Conservation (phyloP, 2,113 vertebrate species). For the Chlamydotis undulata region DNA sequence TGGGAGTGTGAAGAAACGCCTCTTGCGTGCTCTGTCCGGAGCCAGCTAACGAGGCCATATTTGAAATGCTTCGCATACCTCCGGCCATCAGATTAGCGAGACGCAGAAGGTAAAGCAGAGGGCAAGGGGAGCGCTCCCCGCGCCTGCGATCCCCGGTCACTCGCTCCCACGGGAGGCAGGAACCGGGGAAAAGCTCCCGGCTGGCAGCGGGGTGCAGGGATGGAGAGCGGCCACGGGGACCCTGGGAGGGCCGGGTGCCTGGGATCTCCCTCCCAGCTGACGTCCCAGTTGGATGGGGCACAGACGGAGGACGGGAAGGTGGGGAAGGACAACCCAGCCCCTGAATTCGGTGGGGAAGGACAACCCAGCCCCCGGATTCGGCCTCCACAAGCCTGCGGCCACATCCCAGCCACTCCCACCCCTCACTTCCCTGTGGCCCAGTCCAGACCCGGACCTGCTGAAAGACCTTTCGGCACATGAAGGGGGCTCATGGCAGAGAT, state of each 20-base stretch:
- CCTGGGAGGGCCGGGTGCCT: fast-evolving
- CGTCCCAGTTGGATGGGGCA: fast-evolving
- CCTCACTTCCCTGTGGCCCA: not conserved
- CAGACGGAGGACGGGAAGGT: not conserved
- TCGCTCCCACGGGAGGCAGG: not conserved
- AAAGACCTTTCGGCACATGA: not conserved
- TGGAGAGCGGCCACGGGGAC: fast-evolving
- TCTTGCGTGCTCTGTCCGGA: slow-evolving; percentile 53
- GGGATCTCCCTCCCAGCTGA: not conserved
- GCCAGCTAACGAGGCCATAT: slow-evolving; percentile 64
- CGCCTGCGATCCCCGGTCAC: not conserved
- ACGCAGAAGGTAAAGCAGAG: slow-evolving; percentile 70
- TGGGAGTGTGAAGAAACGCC: slow-evolving; percentile 49
- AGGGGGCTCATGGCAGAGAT: not conserved
- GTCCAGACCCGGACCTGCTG: not conserved
- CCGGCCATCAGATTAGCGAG: slow-evolving; percentile 67
- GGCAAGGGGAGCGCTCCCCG: slow-evolving; percentile 34
- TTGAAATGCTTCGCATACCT: slow-evolving; percentile 70
- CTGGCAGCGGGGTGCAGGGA: not conserved
- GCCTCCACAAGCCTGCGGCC: not conserved
- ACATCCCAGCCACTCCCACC: not conserved
- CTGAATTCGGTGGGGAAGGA: not conserved
- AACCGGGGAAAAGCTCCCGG: not conserved
- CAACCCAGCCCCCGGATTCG: fast-evolving
- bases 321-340: not conserved